Conservation (phyloP, 92 coral and sea anemone genomes). For the Palythoa grandis region DNA sequence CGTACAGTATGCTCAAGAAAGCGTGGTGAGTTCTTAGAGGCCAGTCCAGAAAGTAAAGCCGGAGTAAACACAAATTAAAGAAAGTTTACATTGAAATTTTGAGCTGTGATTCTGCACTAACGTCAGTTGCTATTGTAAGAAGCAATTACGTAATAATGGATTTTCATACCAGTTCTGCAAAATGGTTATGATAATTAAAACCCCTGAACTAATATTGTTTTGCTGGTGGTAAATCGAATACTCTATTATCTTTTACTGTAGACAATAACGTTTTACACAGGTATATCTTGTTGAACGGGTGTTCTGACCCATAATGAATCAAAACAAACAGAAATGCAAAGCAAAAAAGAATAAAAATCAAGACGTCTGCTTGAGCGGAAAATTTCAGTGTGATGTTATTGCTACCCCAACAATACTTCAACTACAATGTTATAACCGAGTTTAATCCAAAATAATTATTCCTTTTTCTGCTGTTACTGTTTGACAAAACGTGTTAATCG, state of each 20-base stretch:
- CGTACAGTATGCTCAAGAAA: background rate
- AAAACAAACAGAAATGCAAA: background rate
- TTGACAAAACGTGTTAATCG: background rate
- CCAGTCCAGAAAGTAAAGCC: too few relatives aligned
- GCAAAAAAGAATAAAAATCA: background rate
- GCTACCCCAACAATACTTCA: background rate
- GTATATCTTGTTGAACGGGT: background rate
- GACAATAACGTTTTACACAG: background rate
- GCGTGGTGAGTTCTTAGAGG: background rate
- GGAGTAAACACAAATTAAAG: too few relatives aligned
- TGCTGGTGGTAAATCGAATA: background rate
- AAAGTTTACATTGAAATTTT: constrained; percentile 9
- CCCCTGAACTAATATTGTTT: background rate
- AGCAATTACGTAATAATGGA: constrained; percentile 19
- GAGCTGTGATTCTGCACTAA: background rate
- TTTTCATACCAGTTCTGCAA: background rate
- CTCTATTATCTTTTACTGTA: background rate
- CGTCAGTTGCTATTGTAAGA: background rate
- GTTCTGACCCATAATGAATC: constrained; percentile 9
- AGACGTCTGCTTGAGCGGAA: background rate
- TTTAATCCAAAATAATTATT: constrained; percentile 3
- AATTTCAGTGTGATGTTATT: background rate
- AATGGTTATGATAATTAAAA: constrained; percentile 12
- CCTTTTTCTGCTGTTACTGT: constrained; percentile 14
- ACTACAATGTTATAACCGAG: background rate